Conservation (phyloP, 2,113 vertebrate species). For the Turdus rufiventris region DNA sequence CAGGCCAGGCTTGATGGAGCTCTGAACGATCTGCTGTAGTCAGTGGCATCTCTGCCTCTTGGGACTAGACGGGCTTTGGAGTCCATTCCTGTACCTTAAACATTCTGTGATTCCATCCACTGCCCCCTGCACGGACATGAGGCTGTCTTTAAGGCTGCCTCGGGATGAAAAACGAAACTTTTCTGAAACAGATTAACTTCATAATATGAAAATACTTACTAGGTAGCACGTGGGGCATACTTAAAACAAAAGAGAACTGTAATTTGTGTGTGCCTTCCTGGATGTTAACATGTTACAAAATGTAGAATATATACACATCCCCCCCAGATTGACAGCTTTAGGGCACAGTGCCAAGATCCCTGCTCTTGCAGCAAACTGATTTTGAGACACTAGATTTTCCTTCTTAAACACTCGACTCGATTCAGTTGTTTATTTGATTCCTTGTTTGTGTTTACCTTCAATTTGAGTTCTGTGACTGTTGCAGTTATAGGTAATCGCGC, state of each 20-base stretch:
- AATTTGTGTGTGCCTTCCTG: background rate
- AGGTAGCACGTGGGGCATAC: fast-evolving
- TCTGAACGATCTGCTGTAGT: background rate
- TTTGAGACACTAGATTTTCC: background rate
- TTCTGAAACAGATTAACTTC: background rate
- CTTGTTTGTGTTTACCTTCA: background rate
- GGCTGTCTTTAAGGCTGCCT: background rate
- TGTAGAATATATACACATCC: background rate
- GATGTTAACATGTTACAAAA: background rate
- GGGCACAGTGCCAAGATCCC: background rate
- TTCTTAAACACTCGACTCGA: background rate
- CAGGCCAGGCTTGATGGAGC: background rate
- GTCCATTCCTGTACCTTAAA: background rate
- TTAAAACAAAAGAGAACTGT: background rate
- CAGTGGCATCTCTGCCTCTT: background rate
- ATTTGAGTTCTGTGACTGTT: background rate
- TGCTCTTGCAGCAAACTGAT: fast-evolving
- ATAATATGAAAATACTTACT: fast-evolving
- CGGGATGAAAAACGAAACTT: fast-evolving
- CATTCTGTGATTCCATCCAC: background rate
- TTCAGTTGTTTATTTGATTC: fast-evolving
- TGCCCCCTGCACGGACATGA: fast-evolving
- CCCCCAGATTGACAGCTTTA: background rate
- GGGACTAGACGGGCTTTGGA: background rate
- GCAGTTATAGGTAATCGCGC: fast-evolving